A percentile compares a stretch with the other conserved stretches of the same genome.
These are phyloP conservation scores for Ceratosolen solmsi DNA, from an alignment of 1,140 invertebrate species.

Conservation along the genomic window DNA sequence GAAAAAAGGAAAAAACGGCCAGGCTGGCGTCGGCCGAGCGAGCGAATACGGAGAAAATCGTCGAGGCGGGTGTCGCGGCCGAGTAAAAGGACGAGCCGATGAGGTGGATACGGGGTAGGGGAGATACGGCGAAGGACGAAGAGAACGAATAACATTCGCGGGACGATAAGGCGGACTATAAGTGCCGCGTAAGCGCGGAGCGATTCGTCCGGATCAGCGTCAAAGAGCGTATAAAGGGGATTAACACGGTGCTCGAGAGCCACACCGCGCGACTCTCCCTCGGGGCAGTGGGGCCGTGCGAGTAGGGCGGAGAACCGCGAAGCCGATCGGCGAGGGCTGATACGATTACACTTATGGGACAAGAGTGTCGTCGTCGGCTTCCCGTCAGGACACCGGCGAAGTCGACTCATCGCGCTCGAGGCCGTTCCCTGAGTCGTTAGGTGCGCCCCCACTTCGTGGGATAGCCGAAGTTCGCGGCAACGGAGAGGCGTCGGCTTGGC, in stretches of 20 bases:
- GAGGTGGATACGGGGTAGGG: neutral
- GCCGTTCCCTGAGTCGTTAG: neutral
- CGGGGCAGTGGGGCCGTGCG: no score
- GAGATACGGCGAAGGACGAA: neutral
- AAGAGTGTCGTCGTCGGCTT: neutral
- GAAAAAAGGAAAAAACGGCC: neutral
- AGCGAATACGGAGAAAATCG: neutral
- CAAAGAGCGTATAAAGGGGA: constrained; percentile 70
- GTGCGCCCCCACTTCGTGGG: neutral
- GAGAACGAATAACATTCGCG: neutral
- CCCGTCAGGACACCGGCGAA: neutral
- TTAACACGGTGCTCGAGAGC: constrained; percentile 55
- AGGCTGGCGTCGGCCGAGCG: neutral
- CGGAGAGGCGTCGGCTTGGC: no score
- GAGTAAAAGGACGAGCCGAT: neutral
- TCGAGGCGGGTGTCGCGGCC: neutral
- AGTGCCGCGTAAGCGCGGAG: constrained; percentile 69
- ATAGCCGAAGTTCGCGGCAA: neutral
- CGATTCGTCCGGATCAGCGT: constrained; percentile 73
- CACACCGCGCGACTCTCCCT: neutral
- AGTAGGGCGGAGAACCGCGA: neutral
- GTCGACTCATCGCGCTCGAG: neutral
- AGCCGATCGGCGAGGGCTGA: neutral
- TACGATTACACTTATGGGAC: neutral
- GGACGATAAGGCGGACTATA: constrained; percentile 49